These are phyloP conservation scores for Pipa parva DNA, from an alignment of 2,113 vertebrate genomes.

Conservation along the genomic window DNA sequence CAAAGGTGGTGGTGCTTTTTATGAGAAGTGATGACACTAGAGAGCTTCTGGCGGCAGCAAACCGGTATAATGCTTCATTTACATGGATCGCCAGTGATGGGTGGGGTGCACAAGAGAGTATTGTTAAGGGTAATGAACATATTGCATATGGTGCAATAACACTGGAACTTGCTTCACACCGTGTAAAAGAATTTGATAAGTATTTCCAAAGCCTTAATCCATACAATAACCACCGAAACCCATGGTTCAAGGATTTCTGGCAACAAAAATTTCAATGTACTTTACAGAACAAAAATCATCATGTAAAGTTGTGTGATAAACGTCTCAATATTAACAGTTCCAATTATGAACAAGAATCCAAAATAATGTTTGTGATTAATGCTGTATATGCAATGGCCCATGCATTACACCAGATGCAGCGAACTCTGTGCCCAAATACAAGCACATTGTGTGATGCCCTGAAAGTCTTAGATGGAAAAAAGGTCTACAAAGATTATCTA, in stretches of 20 bases:
- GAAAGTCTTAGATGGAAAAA: constrained; percentile 86
- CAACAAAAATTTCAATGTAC: constrained; percentile 96
- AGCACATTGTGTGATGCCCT: constrained; percentile 90
- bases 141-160: constrained; percentile 91
- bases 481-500: constrained; percentile 89
- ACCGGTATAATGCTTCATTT: constrained; percentile 87
- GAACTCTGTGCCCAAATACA: constrained; percentile 86
- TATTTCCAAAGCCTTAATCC: constrained; percentile 89
- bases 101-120: constrained; percentile 96
- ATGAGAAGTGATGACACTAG: constrained; percentile 88
- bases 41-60: constrained; percentile 87
- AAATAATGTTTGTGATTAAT: constrained; percentile 98
- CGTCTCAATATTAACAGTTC: constrained; percentile 78
- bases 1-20: constrained; percentile 90
- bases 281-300: constrained; percentile 60
- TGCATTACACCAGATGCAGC: constrained; percentile 90
- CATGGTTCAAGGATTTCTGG: constrained; percentile 97
- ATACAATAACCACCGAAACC: constrained; percentile 82
- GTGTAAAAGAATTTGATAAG: constrained; percentile 81
- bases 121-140: constrained; percentile 89
- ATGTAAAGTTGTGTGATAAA: constrained; percentile 71
- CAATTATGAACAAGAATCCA: constrained; percentile 93
- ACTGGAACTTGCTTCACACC: constrained; percentile 88
- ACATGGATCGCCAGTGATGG: constrained; percentile 97
- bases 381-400: constrained; percentile 94